phyloP scores from a whole-genome alignment of 2,113 vertebrate species.

The Progne subis region DNA sequence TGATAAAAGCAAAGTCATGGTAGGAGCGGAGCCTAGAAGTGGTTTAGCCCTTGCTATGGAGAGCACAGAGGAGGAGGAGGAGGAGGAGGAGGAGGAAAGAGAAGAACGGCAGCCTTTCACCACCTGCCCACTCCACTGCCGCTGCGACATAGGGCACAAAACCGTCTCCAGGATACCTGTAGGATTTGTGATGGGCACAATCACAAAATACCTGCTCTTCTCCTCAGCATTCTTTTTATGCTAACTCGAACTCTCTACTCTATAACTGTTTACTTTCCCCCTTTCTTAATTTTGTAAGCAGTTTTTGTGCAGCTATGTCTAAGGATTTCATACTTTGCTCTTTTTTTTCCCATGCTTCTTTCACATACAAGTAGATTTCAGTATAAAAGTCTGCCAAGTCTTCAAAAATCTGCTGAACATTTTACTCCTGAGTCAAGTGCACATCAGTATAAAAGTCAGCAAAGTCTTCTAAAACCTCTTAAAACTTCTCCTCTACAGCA shows the following conservation, averaged over 20 bases:
- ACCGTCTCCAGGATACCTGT: neutral
- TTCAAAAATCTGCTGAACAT: neutral
- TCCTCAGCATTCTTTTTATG: neutral
- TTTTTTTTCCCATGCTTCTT: neutral
- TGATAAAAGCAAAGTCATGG: neutral
- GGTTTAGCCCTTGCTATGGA: neutral
- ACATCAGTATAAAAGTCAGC: neutral
- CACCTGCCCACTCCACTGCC: neutral
- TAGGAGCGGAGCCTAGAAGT: neutral
- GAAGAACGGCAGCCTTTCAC: neutral
- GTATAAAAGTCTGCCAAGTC: neutral
- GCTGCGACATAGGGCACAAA: fast-evolving
- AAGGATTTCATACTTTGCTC: neutral
- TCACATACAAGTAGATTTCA: neutral
- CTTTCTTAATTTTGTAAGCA: neutral
- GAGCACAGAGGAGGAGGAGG: neutral
- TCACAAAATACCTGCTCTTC: neutral
- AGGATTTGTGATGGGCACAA: neutral
- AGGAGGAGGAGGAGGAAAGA: neutral
- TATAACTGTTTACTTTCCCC: neutral
- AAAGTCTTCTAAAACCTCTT: neutral
- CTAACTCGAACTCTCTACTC: neutral
- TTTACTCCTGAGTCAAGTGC: neutral
- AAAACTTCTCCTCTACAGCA: neutral
- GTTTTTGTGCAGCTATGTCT: neutral